Base-by-base conservation (phyloP, 2,797 vertebrate genomes). In the Tragelaphus eurycerus region DNA sequence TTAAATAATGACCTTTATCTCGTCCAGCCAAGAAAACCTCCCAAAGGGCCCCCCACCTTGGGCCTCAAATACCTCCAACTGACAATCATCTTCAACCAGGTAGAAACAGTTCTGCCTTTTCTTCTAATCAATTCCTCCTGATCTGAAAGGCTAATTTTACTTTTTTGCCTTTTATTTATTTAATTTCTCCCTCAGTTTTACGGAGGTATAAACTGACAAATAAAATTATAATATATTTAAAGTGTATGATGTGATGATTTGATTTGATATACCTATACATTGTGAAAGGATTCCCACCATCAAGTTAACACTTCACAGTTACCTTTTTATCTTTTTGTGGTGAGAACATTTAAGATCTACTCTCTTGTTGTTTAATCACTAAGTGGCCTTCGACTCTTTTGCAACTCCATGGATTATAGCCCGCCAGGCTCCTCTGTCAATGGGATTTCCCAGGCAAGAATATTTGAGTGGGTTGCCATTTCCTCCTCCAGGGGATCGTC, bases 1-100 rank as follows among this genome's bases (percentile, higher is more conserved):
- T 96, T 93, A 95, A 95, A 84, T 92, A 95, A 93, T 4, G 12
- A 21, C 38, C 16, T 89, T 84, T 83, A 74, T 55, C 48, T 95
- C 57, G 16, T 92, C 38, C 12, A 95, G 55, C n/a, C 85, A 93
- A 62, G 64, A 86, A 93, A 92, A 59, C 4, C 64, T 93, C 86
- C 43, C 54, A 64, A 90, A 97, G 38, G 15, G 4, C 43, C 60
- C 57, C 12, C 57, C 1, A 86, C 55, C 50, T 60, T 34, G 57
- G 46, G 84, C 31, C 21, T 95, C 55, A 92, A 52, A n/a, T 92
- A 29, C 16, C 85, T 91, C 34, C 50, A 92, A 85, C 1, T 85
- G 6, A 93, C 46, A 59, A 55, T 54, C 38, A 34, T 93, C 38
- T 67, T 86, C 81, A 97, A 79, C 67, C 43, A 91, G 52, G 55